phyloP scores from a whole-genome alignment of 2,888 invertebrate genomes.

The Leucophenga montana region DNA sequence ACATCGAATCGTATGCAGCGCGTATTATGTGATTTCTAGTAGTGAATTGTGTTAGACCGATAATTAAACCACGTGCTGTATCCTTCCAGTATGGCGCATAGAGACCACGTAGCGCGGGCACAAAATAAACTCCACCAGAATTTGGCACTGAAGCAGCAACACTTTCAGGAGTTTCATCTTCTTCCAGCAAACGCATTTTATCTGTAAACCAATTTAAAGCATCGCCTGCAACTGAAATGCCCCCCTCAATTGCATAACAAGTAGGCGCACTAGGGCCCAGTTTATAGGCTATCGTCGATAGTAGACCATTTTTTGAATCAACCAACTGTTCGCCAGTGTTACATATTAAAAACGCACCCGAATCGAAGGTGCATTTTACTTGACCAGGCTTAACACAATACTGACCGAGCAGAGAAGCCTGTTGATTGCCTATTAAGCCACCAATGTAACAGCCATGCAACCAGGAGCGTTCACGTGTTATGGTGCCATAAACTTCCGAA shows the following conservation, averaged over 20 bases:
- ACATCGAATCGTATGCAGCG: constrained; percentile 93
- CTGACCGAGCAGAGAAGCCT: constrained; percentile 91
- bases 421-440: constrained; percentile 94
- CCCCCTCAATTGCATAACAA: constrained; percentile 93
- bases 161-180: constrained; percentile 79
- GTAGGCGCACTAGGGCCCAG: constrained; percentile 85
- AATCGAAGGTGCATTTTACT: constrained; percentile 92
- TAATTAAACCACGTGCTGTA: constrained; percentile 89
- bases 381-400: constrained; percentile 87
- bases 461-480: constrained; percentile 77
- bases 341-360: constrained; percentile 92
- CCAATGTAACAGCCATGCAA: constrained; percentile 77
- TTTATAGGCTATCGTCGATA: constrained; percentile 91
- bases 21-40: constrained; percentile 92
- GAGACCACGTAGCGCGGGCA: constrained; percentile 94
- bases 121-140: constrained; percentile 95
- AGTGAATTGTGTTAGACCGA: constrained; percentile 91
- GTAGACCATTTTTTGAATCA: constrained; percentile 86
- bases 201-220: constrained; percentile 92
- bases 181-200: constrained; percentile 86
- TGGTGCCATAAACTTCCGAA: constrained; percentile 86
- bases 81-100: constrained; percentile 98
- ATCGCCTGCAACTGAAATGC: constrained; percentile 89
- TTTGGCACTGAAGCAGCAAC: constrained; percentile 86
- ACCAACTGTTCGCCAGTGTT: constrained; percentile 91